Evolutionary conservation across 2,888 invertebrate genomes (phyloP), one percentile per base, ranked within the genome.

Genomic region (Apamea anceps): DNA sequence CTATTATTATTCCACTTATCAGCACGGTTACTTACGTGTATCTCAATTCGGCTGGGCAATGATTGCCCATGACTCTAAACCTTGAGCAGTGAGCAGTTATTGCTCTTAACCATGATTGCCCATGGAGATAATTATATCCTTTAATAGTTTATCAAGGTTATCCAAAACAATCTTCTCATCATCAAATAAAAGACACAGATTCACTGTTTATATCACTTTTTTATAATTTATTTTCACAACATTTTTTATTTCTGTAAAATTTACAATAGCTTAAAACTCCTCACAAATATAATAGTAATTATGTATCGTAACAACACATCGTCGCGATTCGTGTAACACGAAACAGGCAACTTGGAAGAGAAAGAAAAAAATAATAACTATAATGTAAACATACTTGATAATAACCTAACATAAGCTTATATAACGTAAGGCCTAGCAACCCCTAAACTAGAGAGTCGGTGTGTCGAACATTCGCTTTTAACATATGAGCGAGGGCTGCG

Each of bases 191-290:
- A 96, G 92, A 92, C 94, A 91, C 79, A 89, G 75, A 85, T 83
- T 94, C 94, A 95, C 91, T 95, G 95, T 96, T 96, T 97, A 95
- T 96, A 96, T 97, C 96, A 96, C 96, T 95, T 97, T 96, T 96
- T 97, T 96, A 96, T 96, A 96, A 96, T 96, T 96, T 96, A 96
- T 96, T 96, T 96, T 96, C 96, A 96, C 96, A 96, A 96, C 96
- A 96, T 96, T 96, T 96, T 96, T 96, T 96, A 96, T 91, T 97
- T 97, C 96, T 97, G 97, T 96, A 97, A 97, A 96, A 97, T 96
- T 96, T 97, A 97, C 96, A 96, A 96, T 97, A 96, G 96, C 96
- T 96, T 97, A 96, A 96, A 96, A 96, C 95, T 96, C 95, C 94
- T 96, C 96, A 96, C 96, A 96, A 96, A 96, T 96, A 95, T 95